Evolutionary conservation across 2,113 vertebrate genomes (phyloP), one percentile per base, ranked within the genome.

Genomic region (Heterotilapia buettikoferi): DNA sequence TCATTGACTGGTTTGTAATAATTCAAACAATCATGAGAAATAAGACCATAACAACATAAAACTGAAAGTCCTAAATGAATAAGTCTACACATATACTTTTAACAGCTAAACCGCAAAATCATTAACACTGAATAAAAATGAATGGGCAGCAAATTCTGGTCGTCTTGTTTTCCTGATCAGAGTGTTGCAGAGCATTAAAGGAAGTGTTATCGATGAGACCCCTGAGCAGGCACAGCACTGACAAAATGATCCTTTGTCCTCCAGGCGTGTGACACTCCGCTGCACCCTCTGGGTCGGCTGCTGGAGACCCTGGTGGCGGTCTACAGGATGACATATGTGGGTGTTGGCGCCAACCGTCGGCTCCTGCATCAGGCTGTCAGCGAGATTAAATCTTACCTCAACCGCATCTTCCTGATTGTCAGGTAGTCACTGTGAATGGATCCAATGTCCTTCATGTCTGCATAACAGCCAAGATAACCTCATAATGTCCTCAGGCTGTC

Each of bases 311-410:
- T 99, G 45, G 98, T 99, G 71, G 98, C 97, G 1, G 99, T 99
- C 54, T 99, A 99, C 86, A 96, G 99, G 86, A 99, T 99, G 98
- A 99, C 99, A 0, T 99, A 99, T 1, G 98, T 99, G 85, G 99
- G 99, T 6, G 98, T 99, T 1, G 99, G 99, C 54, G 98, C 99
- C 45, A 99, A 99, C 88, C 97, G 98, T 0, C 96, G 99, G 1
- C 93, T 99, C 33, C 93, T 99, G 79, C 98, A 96, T 79, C 98
- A 99, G 94, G 99, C 99, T 1, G 98, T 99, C 6, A 97, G 96
- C 79, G 99, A 99, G 96, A 98, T 99, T 87, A 98, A 98, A 93
- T 99, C 99, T 84, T 99, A 99, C 95, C 97, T 99, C 90, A 97
- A 94, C 88, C 97, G 97, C 89, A 97, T 99, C 94, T 99, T 98